Evolutionary conservation across 1,140 invertebrate species (phyloP).

Genomic region (Maconellicoccus hirsutus): DNA sequence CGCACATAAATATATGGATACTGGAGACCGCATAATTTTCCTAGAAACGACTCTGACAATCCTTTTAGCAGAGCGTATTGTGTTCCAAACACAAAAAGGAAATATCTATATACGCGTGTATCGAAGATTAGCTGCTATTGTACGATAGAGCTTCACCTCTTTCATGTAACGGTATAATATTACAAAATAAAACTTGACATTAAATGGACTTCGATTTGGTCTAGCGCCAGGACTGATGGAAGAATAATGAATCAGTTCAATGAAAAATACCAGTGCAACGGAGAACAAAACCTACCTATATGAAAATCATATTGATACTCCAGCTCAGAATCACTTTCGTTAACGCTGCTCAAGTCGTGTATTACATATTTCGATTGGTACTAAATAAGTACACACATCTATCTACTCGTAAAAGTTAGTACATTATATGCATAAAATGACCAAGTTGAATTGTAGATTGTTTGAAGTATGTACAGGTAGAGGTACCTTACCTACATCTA

Average conservation of each 20-base stretch:
- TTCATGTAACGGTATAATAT: background rate
- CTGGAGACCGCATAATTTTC: background rate
- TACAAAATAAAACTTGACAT: background rate
- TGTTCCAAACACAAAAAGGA: background rate
- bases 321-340: too few species aligned
- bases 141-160: background rate
- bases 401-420: too few species aligned
- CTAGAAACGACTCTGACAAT: conserved; percentile 1
- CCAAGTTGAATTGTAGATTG: too few species aligned
- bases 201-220: conserved; percentile 3
- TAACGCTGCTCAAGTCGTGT: too few species aligned
- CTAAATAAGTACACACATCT: too few species aligned
- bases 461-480: too few species aligned
- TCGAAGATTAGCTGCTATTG: background rate
- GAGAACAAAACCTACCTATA: too few species aligned
- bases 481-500: too few species aligned
- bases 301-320: too few species aligned
- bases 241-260: background rate
- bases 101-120: background rate
- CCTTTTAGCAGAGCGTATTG: background rate
- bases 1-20: background rate
- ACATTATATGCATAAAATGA: too few species aligned
- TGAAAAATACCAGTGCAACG: background rate
- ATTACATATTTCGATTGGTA: too few species aligned
- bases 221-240: background rate